Conservation (phyloP, 2,113 vertebrate genomes). For the Dermatemys mawii region DNA sequence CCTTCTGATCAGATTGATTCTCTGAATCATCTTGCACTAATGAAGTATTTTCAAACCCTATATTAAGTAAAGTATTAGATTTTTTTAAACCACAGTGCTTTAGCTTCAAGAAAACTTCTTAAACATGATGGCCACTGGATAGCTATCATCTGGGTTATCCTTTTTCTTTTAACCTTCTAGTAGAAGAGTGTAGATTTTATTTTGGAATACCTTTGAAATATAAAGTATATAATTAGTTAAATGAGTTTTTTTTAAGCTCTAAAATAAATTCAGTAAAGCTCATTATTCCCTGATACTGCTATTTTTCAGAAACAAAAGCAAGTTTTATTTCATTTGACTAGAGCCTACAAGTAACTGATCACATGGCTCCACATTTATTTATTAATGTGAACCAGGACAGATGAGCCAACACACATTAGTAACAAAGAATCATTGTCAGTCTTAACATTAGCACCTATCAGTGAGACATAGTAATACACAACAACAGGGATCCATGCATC, state of each 20-base stretch:
- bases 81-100: not conserved
- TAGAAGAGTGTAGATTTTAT: not conserved
- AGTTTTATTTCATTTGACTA: not conserved
- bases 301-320: not conserved
- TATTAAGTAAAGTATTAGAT: conserved; percentile 6
- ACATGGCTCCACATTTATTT: conserved; percentile 37
- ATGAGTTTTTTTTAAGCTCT: not conserved
- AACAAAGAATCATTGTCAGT: conserved; percentile 21
- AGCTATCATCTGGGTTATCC: not conserved
- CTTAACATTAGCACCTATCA: not conserved
- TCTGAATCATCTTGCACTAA: not conserved
- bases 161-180: not conserved
- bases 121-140: not conserved
- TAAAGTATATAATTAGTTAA: not conserved
- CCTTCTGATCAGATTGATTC: conserved; percentile 41
- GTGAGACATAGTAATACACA: not conserved
- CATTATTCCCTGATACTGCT: not conserved
- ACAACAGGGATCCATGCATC: not conserved
- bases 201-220: conserved; percentile 2
- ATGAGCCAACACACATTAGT: conserved; percentile 71
- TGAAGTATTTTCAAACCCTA: conserved; percentile 19
- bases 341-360: not conserved
- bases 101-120: conserved; percentile 23
- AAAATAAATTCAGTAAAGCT: not conserved
- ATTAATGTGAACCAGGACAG: conserved; percentile 65